Conservation (phyloP, 2,113 vertebrate species). For the Vimba vimba region DNA sequence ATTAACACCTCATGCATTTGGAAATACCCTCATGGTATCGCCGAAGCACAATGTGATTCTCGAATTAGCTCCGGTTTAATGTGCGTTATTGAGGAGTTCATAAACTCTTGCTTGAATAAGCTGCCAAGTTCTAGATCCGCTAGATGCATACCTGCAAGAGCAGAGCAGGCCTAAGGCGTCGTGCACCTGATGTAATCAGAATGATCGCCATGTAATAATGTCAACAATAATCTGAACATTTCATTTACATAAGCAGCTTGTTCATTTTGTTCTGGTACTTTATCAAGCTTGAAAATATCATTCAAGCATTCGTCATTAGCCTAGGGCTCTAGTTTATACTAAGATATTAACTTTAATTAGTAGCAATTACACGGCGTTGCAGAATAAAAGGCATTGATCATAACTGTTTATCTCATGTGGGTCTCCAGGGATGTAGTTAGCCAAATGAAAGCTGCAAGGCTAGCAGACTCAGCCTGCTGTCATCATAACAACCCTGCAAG, state of each 20-base stretch:
- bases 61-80: neutral
- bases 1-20: constrained; percentile 5
- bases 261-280: constrained; percentile 15
- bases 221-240: neutral
- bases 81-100: too few relatives aligned
- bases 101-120: neutral
- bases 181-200: constrained; percentile 20
- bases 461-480: constrained; percentile 22
- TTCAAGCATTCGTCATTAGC: constrained; percentile 29
- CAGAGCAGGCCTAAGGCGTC: neutral
- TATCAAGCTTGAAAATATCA: constrained; percentile 8
- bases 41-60: neutral
- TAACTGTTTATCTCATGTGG: neutral
- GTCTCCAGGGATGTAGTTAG: constrained; percentile 33
- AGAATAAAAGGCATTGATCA: constrained; percentile 20
- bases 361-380: constrained; percentile 12
- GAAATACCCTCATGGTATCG: neutral
- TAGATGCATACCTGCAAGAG: neutral
- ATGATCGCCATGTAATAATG: constrained; percentile 23
- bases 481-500: constrained; percentile 30
- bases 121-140: neutral
- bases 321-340: constrained; percentile 18
- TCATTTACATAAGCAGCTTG: constrained; percentile 26
- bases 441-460: constrained; percentile 16
- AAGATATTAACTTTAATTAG: constrained; percentile 50